These are phyloP conservation scores for Trachelus iudaicus DNA, from an alignment of 2,888 invertebrate genomes.

Conservation along the genomic window DNA sequence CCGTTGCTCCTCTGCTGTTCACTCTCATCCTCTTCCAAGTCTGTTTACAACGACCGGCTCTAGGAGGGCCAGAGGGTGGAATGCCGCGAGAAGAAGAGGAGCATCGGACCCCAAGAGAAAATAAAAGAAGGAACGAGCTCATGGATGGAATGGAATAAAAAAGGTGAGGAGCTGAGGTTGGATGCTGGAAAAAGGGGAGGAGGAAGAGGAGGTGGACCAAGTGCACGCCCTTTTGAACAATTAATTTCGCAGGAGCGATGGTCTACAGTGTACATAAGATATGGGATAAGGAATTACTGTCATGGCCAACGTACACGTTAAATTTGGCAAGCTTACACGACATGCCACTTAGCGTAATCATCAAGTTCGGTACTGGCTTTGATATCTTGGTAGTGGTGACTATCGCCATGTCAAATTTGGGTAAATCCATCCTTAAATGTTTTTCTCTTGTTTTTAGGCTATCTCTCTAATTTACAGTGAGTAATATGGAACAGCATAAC, in stretches of 20 bases:
- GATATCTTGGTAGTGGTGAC: no score
- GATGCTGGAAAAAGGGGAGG: not conserved
- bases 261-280: constrained; percentile 9
- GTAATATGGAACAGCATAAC: no score
- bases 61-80: constrained; percentile 26
- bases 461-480: no score
- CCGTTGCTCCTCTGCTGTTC: constrained; percentile 10
- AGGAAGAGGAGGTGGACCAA: not conserved
- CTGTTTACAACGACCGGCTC: constrained; percentile 20
- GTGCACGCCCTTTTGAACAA: constrained; percentile 26
- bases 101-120: not conserved
- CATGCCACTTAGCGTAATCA: constrained; percentile 45
- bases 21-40: constrained; percentile 13
- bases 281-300: constrained; percentile 34
- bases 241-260: constrained; percentile 40
- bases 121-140: not conserved
- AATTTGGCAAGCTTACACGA: constrained; percentile 52
- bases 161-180: not conserved
- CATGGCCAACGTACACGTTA: constrained; percentile 29
- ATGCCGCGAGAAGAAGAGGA: constrained; percentile 19
- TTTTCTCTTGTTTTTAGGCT: no score
- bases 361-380: no score
- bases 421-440: no score
- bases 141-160: not conserved
- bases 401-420: no score